Evolutionary conservation across 1,140 invertebrate genomes (phyloP).

Genomic region (Spodoptera litura): DNA sequence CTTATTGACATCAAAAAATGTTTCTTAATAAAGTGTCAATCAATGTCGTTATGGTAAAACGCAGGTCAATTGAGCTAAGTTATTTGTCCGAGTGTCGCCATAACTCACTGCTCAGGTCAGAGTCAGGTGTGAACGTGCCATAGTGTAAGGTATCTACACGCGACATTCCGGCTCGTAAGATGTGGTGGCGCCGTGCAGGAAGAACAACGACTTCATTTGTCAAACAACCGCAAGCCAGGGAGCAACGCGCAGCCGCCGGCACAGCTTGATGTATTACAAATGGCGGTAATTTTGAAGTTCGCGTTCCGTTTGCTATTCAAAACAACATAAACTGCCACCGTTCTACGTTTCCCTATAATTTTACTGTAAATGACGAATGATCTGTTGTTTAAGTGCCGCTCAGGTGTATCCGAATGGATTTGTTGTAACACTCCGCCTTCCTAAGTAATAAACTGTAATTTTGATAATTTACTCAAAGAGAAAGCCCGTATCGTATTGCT

Average conservation of each 20-base stretch:
- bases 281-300: conserved; percentile 76
- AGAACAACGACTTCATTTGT: conserved; percentile 76
- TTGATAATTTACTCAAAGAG: conserved; percentile 44
- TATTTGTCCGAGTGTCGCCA: conserved; percentile 32
- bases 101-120: background rate
- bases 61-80: conserved; percentile 9
- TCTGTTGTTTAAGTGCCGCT: conserved; percentile 56
- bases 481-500: conserved; percentile 1
- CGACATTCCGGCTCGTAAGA: conserved; percentile 59
- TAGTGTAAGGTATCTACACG: background rate
- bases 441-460: conserved; percentile 47
- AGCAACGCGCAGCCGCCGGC: conserved; percentile 52
- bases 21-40: conserved; percentile 18
- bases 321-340: conserved; percentile 49
- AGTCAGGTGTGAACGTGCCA: conserved; percentile 7
- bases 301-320: conserved; percentile 70
- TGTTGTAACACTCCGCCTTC: conserved; percentile 39
- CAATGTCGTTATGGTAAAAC: conserved; percentile 6
- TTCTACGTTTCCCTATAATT: conserved; percentile 67
- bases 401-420: conserved; percentile 52
- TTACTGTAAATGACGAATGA: conserved; percentile 65
- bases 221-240: conserved; percentile 75
- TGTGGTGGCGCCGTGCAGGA: conserved; percentile 58
- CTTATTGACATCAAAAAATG: conserved; percentile 11
- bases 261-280: conserved; percentile 73